These are phyloP conservation scores for Chelonus insularis DNA, from an alignment of 1,140 invertebrate genomes.

Conservation along the genomic window DNA sequence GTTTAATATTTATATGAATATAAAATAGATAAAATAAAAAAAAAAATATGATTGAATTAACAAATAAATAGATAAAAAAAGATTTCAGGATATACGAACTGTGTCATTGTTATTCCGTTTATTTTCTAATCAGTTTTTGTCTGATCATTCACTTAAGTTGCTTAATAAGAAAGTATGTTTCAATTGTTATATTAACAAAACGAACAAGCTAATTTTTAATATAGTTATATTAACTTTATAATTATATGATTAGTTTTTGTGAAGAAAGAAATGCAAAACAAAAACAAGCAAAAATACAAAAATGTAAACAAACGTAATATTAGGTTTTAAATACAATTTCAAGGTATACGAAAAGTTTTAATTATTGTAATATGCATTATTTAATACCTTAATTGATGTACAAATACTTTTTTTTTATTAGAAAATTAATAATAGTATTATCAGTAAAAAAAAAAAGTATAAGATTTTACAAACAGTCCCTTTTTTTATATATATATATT, in stretches of 20 bases:
- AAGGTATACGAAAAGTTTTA: slow-evolving; percentile 11
- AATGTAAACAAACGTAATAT: slow-evolving; percentile 27
- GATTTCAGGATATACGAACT: slow-evolving; percentile 22
- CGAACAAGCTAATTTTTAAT: slow-evolving; percentile 14
- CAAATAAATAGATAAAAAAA: slow-evolving; percentile 8
- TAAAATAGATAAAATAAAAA: slow-evolving; percentile 1
- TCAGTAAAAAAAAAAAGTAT: too few species aligned
- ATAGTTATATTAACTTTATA: slow-evolving; percentile 6
- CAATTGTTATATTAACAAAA: slow-evolving; percentile 26
- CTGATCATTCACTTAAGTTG: neutral
- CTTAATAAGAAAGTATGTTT: slow-evolving; percentile 12
- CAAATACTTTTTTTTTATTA: too few species aligned
- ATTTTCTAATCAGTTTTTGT: neutral
- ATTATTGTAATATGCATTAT: neutral
- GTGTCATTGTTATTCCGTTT: slow-evolving; percentile 28
- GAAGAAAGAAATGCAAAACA: slow-evolving; percentile 8
- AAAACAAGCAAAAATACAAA: slow-evolving; percentile 14
- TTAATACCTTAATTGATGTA: too few species aligned
- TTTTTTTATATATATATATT: too few species aligned
- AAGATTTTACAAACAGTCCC: too few species aligned
- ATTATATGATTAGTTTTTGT: slow-evolving; percentile 18
- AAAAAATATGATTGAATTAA: too few species aligned
- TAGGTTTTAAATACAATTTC: slow-evolving; percentile 27
- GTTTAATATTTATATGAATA: slow-evolving; percentile 25
- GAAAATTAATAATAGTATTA: too few species aligned